These are phyloP conservation scores for Eufriesea mexicana DNA, from an alignment of 1,140 invertebrate species.

Conservation along the genomic window DNA sequence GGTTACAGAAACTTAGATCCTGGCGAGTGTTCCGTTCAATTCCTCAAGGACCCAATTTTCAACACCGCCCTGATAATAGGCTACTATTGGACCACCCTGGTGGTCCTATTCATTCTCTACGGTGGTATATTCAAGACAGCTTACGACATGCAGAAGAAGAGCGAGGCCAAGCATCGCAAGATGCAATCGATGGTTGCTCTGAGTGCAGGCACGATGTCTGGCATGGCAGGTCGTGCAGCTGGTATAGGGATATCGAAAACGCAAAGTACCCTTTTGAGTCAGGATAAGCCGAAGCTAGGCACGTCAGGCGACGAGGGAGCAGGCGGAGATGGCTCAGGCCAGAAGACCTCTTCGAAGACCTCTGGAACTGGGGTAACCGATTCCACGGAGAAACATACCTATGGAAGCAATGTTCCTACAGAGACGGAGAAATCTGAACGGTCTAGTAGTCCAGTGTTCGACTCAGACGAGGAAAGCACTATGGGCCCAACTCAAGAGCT, in stretches of 20 bases:
- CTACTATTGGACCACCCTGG: slow-evolving; percentile 98
- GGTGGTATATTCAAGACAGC: slow-evolving; percentile 99
- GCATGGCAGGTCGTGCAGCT: slow-evolving; percentile 93
- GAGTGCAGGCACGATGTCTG: slow-evolving; percentile 92
- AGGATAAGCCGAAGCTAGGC: slow-evolving; percentile 86
- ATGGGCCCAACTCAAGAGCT: slow-evolving; percentile 75
- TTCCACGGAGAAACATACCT: slow-evolving; percentile 39
- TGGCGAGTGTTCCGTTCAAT: slow-evolving; percentile 98
- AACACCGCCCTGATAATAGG: slow-evolving; percentile 98
- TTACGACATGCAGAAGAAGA: slow-evolving; percentile 98
- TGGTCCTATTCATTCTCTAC: slow-evolving; percentile 97
- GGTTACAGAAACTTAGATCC: slow-evolving; percentile 93
- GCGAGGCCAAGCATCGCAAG: slow-evolving; percentile 96
- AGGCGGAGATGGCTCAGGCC: slow-evolving; percentile 4
- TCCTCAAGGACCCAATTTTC: slow-evolving; percentile 98
- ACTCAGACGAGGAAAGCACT: slow-evolving; percentile 95
- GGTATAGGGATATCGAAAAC: slow-evolving; percentile 92
- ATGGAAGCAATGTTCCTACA: slow-evolving; percentile 38
- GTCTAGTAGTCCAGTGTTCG: slow-evolving; percentile 97
- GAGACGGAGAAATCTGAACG: slow-evolving; percentile 90
- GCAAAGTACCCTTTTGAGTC: slow-evolving; percentile 87
- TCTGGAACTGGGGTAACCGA: slow-evolving; percentile 32
- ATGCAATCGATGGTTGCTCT: slow-evolving; percentile 96
- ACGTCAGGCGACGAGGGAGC: slow-evolving; percentile 42
- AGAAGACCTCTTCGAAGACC: slow-evolving; percentile 51